Percentiles rank a stretch among this genome's conserved stretches.
These are phyloP conservation scores for Lissocephala sabroskyi DNA, from an alignment of 2,888 invertebrate genomes.

Conservation along the genomic window DNA sequence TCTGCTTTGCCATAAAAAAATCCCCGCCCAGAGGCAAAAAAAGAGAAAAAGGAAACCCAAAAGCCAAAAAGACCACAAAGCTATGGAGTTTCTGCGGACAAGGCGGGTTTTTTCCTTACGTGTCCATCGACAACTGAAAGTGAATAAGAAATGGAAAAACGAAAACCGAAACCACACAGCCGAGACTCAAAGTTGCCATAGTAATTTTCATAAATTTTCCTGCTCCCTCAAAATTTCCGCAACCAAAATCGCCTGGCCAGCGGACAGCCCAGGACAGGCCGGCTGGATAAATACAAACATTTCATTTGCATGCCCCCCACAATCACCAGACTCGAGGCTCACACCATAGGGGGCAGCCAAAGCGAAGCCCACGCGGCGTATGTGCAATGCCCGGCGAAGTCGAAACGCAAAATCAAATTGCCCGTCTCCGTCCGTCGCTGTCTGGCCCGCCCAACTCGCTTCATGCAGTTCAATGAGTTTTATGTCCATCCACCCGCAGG, in stretches of 20 bases:
- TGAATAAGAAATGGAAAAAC: constrained; percentile 17
- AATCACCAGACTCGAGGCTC: constrained; percentile 31
- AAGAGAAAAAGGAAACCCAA: too few species aligned
- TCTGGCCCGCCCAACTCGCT: constrained; percentile 34
- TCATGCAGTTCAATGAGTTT: constrained; percentile 38
- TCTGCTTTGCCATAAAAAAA: too few species aligned
- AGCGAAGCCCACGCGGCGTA: constrained; percentile 35
- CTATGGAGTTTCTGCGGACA: too few species aligned
- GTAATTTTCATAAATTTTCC: constrained; percentile 58
- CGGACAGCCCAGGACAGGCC: neutral
- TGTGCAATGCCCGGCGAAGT: constrained; percentile 33
- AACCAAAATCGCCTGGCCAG: constrained; percentile 30
- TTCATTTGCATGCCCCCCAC: constrained; percentile 58
- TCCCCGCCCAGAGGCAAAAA: too few species aligned
- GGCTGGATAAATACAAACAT: constrained; percentile 44
- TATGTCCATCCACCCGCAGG: constrained; percentile 43
- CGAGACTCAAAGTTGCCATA: constrained; percentile 17
- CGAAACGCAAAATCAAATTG: constrained; percentile 28
- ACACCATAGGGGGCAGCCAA: constrained; percentile 5
- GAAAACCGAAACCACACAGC: neutral
- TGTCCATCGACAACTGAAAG: constrained; percentile 34
- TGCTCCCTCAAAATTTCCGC: constrained; percentile 45
- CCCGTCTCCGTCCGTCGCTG: constrained; percentile 45
- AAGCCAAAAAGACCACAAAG: too few species aligned
- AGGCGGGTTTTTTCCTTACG: neutral